A percentile compares a stretch with the other conserved stretches of the same genome.
phyloP scores from a whole-genome alignment of 2,888 invertebrate genomes.

The Chaetogeoica ovagalla region DNA sequence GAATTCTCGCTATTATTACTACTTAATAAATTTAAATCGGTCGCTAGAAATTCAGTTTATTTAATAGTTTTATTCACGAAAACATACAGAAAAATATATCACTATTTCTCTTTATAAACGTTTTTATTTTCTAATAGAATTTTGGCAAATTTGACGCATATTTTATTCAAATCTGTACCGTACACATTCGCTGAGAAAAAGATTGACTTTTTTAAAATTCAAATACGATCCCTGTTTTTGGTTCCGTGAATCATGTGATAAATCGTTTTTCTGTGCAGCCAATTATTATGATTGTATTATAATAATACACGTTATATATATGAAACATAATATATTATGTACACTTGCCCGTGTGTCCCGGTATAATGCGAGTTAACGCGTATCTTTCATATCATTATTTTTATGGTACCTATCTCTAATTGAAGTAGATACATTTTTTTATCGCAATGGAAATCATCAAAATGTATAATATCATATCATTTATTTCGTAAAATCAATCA shows the following conservation, averaged over 20 bases:
- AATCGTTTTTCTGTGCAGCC: not conserved
- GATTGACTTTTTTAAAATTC: not conserved
- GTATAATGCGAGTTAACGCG: no score
- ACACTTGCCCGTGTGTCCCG: no score
- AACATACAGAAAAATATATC: not conserved
- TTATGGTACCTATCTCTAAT: no score
- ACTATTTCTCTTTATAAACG: slow-evolving; percentile 3
- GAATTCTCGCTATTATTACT: no score
- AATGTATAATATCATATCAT: no score
- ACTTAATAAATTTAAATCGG: no score
- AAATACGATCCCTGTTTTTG: not conserved
- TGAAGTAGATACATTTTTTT: no score
- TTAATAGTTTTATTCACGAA: no score
- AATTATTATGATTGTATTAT: not conserved
- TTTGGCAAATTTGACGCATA: not conserved
- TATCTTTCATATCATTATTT: no score
- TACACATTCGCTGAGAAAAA: not conserved
- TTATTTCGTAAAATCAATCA: no score
- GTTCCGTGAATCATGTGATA: not conserved
- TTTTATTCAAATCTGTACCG: not conserved
- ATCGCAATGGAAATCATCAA: no score
- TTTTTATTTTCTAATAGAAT: slow-evolving; percentile 2
- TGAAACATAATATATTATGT: not conserved
- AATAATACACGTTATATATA: not conserved
- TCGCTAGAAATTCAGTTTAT: no score